Evolutionary conservation across 2,888 invertebrate genomes (phyloP).

Genomic region (Synergus umbraculus): DNA sequence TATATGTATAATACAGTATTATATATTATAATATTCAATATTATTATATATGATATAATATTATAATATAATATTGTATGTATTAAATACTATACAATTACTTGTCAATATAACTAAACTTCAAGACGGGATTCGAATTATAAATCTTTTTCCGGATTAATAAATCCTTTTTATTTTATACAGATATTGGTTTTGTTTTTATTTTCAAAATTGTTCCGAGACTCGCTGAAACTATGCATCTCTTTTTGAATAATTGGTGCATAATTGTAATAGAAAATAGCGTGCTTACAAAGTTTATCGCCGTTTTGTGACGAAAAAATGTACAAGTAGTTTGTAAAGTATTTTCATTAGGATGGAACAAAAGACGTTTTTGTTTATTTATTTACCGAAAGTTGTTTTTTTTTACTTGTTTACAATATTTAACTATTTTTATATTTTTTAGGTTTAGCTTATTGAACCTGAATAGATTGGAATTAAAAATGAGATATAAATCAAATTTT

Average conservation of each 20-base stretch:
- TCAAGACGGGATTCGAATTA: not conserved
- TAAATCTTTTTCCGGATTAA: not conserved
- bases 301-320: not conserved
- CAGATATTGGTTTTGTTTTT: not conserved
- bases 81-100: no score
- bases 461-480: constrained; percentile 24
- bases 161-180: not conserved
- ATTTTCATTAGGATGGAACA: constrained; percentile 6
- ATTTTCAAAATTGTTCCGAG: not conserved
- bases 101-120: no score
- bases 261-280: not conserved
- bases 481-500: constrained; percentile 44
- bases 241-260: not conserved
- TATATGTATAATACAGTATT: not conserved
- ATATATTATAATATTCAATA: no score
- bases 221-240: not conserved
- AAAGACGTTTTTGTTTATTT: constrained; percentile 37
- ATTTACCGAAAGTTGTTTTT: not conserved
- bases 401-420: constrained; percentile 17
- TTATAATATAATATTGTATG: no score
- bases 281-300: not conserved
- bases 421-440: constrained; percentile 27
- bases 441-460: not conserved
- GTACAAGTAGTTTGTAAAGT: constrained; percentile 41
- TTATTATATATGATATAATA: no score